phyloP scores from a whole-genome alignment of 2,888 invertebrate genomes.

The Pollenia amentaria region DNA sequence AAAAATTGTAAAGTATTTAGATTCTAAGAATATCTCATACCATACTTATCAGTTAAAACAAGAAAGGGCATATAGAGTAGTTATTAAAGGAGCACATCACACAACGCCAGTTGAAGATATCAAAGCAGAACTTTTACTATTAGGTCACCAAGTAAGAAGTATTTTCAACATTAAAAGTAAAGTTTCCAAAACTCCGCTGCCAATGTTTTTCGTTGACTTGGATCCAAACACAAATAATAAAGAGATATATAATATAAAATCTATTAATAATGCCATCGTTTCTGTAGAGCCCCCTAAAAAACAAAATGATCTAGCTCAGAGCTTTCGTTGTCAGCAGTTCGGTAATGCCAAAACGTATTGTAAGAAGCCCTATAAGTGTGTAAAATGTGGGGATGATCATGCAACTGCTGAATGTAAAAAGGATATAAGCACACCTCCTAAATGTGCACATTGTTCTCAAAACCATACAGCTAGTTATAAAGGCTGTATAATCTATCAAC shows the following conservation, averaged over 20 bases:
- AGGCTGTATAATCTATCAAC: conserved; percentile 21
- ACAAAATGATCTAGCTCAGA: conserved; percentile 2
- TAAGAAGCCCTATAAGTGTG: neutral
- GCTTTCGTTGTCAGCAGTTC: conserved; percentile 21
- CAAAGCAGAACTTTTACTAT: conserved; percentile 23
- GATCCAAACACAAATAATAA: too few species aligned
- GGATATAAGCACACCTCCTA: too few species aligned
- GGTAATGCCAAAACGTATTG: conserved; percentile 17
- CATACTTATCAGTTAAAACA: conserved; percentile 21
- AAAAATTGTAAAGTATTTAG: neutral
- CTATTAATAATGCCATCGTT: conserved; percentile 16
- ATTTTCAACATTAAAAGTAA: conserved; percentile 9
- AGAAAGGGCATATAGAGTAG: conserved; percentile 14
- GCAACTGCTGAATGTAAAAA: conserved; percentile 2
- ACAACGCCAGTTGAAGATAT: conserved; percentile 22
- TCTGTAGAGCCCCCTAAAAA: conserved; percentile 9
- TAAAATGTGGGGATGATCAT: conserved; percentile 10
- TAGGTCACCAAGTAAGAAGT: conserved; percentile 22
- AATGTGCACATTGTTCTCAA: too few species aligned
- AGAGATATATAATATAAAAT: neutral
- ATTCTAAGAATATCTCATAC: conserved; percentile 22
- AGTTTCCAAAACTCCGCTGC: conserved; percentile 4
- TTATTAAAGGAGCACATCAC: conserved; percentile 6
- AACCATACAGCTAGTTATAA: neutral
- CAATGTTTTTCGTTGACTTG: neutral